phyloP scores from a whole-genome alignment of 2,113 vertebrate genomes.

The Rhadina sibilatrix region DNA sequence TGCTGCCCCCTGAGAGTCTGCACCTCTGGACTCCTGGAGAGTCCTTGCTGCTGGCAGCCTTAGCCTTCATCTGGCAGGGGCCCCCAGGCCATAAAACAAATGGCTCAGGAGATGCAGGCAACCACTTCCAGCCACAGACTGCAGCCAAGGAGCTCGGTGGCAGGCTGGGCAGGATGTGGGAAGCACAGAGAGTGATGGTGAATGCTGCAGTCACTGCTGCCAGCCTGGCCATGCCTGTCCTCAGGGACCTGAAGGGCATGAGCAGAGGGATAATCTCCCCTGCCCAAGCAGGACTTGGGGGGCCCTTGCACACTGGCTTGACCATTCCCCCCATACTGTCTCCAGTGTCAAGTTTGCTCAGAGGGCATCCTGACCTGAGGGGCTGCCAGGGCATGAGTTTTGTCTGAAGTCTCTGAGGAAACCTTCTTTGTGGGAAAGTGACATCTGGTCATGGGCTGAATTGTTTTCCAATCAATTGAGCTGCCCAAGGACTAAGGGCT shows the following conservation, averaged over 20 bases:
- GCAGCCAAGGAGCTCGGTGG: neutral
- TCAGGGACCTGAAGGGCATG: fast-evolving
- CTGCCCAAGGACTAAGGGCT: neutral
- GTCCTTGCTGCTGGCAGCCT: neutral
- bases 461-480: neutral
- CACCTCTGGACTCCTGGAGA: neutral
- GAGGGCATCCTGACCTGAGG: neutral
- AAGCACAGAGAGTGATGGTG: neutral
- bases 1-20: neutral
- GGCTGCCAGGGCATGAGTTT: neutral
- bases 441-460: neutral
- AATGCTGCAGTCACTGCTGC: neutral
- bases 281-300: fast-evolving
- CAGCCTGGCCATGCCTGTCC: neutral
- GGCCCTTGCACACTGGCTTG: neutral
- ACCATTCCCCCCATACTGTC: neutral
- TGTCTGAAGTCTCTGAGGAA: conserved; percentile 2
- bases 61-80: neutral
- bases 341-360: neutral
- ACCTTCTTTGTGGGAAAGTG: neutral
- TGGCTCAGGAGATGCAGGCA: neutral
- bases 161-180: neutral
- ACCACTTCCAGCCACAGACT: neutral
- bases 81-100: neutral
- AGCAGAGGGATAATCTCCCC: neutral